Evolutionary conservation across 1,140 invertebrate genomes (phyloP).

Genomic region (Philaenus spumarius): DNA sequence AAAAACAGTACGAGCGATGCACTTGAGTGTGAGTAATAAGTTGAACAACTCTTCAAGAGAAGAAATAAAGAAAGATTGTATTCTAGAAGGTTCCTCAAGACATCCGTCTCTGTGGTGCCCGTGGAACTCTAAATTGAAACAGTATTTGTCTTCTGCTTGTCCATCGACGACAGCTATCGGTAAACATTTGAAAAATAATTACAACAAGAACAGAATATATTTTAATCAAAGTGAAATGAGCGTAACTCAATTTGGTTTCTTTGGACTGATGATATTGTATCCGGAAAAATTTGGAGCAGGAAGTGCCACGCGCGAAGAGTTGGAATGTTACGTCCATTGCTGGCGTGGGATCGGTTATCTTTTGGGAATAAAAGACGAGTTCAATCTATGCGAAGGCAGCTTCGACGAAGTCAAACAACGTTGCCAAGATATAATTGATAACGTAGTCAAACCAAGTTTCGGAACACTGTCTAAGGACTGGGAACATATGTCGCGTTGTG

Average conservation of each 20-base stretch:
- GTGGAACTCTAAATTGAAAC: not conserved
- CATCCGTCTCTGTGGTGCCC: slow-evolving; percentile 28
- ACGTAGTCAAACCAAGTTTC: slow-evolving; percentile 40
- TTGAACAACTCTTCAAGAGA: slow-evolving; percentile 26
- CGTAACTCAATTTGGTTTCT: slow-evolving; percentile 77
- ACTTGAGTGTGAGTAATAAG: slow-evolving; percentile 36
- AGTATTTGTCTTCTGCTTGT: slow-evolving; percentile 39
- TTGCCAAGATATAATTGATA: slow-evolving; percentile 37
- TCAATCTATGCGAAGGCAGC: slow-evolving; percentile 48
- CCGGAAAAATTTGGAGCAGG: slow-evolving; percentile 57
- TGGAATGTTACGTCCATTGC: slow-evolving; percentile 69
- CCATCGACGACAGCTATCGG: slow-evolving; percentile 33
- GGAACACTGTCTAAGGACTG: slow-evolving; percentile 35
- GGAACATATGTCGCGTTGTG: slow-evolving; percentile 42
- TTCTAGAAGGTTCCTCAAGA: slow-evolving; percentile 7
- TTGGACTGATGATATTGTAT: slow-evolving; percentile 64
- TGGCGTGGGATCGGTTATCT: slow-evolving; percentile 73
- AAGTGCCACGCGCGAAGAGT: slow-evolving; percentile 46
- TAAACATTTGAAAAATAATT: slow-evolving; percentile 22
- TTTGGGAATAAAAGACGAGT: slow-evolving; percentile 73
- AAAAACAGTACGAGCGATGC: slow-evolving; percentile 41
- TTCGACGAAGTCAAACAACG: slow-evolving; percentile 39
- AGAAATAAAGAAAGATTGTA: slow-evolving; percentile 26
- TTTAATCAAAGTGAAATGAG: slow-evolving; percentile 69
- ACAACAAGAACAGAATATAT: slow-evolving; percentile 35